Conservation (phyloP, 2,113 vertebrate genomes). For the Dendrocopos noguchii region DNA sequence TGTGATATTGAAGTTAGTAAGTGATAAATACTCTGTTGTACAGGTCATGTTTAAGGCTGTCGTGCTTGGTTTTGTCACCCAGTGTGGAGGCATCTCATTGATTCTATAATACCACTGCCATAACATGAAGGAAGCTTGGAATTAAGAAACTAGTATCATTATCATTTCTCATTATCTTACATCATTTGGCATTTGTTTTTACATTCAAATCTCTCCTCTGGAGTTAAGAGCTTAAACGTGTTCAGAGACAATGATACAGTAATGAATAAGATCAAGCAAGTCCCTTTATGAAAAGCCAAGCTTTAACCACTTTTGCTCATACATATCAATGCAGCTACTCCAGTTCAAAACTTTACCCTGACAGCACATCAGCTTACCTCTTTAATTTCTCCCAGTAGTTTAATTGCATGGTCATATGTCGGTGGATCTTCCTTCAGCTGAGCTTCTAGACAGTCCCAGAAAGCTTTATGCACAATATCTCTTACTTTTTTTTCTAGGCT, state of each 20-base stretch:
- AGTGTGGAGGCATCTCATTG: not conserved
- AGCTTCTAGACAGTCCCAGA: slow-evolving; percentile 93
- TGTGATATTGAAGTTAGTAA: not conserved
- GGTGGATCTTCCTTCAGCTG: slow-evolving; percentile 91
- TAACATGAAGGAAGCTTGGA: not conserved
- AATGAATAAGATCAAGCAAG: not conserved
- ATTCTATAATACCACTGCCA: not conserved
- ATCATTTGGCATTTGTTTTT: not conserved
- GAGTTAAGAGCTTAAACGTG: not conserved
- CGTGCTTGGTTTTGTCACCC: not conserved
- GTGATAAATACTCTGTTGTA: not conserved
- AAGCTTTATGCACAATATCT: slow-evolving; percentile 95
- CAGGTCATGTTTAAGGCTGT: not conserved
- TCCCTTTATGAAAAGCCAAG: not conserved
- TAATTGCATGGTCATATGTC: slow-evolving; percentile 78
- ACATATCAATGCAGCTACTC: not conserved
- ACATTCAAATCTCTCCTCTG: not conserved
- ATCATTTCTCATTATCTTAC: not conserved
- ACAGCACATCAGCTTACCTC: slow-evolving; percentile 71
- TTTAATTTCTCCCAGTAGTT: slow-evolving; percentile 83
- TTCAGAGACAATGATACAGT: not conserved
- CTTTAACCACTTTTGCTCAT: not conserved
- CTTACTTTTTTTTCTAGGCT: slow-evolving; percentile 92
- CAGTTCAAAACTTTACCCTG: not conserved
- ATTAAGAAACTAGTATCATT: not conserved